Percentiles rank a stretch among this genome's conserved stretches.
phyloP scores from a whole-genome alignment of 2,113 vertebrate species.

The Erpornis zantholeuca region DNA sequence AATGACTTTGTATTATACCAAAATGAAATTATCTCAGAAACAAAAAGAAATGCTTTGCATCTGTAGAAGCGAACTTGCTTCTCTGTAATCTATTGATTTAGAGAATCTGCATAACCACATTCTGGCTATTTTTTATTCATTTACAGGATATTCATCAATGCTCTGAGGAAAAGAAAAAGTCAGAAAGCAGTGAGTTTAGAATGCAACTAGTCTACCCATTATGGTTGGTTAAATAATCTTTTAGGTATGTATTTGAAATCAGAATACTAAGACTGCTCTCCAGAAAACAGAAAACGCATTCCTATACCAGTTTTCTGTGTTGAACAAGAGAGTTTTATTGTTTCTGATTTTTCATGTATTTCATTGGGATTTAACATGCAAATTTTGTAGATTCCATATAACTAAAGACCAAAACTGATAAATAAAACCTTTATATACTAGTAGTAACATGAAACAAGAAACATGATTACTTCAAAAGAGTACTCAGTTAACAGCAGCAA shows the following conservation, averaged over 20 bases:
- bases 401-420: background rate
- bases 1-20: background rate
- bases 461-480: background rate
- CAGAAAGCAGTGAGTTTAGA: background rate
- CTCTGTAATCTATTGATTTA: background rate
- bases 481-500: background rate
- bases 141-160: background rate
- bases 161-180: background rate
- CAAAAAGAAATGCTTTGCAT: background rate
- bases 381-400: background rate
- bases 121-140: background rate
- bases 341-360: background rate
- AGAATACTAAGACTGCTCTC: background rate
- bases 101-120: background rate
- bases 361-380: background rate
- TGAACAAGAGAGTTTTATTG: background rate
- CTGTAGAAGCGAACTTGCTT: background rate
- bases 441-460: background rate
- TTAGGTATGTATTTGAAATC: background rate
- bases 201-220: background rate
- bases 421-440: background rate
- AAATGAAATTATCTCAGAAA: background rate
- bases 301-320: accelerated
- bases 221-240: background rate
- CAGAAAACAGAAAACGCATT: background rate